phyloP scores from a whole-genome alignment of 2,888 invertebrate species.

The Lysandra coridon region DNA sequence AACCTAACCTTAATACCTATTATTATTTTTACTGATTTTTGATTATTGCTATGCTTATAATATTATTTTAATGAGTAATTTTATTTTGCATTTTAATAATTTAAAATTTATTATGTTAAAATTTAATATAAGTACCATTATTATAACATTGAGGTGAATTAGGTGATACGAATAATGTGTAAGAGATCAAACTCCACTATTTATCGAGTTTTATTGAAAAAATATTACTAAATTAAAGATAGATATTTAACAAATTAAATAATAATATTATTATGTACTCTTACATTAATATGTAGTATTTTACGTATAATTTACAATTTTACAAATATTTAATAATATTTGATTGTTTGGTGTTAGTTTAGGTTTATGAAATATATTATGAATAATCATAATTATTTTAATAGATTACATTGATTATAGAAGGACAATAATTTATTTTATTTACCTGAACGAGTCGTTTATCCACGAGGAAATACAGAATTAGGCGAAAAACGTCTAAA shows the following conservation, averaged over 20 bases:
- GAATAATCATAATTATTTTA: neutral
- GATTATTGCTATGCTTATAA: too few species aligned
- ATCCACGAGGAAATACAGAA: neutral
- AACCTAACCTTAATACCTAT: too few species aligned
- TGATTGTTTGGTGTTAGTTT: neutral
- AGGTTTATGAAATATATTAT: neutral
- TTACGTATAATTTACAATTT: too few species aligned
- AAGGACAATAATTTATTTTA: neutral
- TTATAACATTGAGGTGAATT: too few species aligned
- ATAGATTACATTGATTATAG: neutral
- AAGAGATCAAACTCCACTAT: conserved; percentile 55
- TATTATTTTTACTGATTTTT: too few species aligned
- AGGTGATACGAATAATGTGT: conserved; percentile 31
- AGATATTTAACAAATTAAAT: too few species aligned
- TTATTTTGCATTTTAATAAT: too few species aligned
- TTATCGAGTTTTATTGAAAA: neutral
- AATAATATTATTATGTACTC: too few species aligned
- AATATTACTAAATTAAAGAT: neutral
- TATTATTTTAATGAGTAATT: too few species aligned
- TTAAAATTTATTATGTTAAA: neutral
- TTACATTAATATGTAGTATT: too few species aligned
- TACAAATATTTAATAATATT: too few species aligned
- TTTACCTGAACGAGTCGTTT: neutral
- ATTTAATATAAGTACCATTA: neutral
- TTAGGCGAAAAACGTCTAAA: neutral